Evolutionary conservation across 2,797 vertebrate genomes (phyloP).

Genomic region (Alectoris magna): DNA sequence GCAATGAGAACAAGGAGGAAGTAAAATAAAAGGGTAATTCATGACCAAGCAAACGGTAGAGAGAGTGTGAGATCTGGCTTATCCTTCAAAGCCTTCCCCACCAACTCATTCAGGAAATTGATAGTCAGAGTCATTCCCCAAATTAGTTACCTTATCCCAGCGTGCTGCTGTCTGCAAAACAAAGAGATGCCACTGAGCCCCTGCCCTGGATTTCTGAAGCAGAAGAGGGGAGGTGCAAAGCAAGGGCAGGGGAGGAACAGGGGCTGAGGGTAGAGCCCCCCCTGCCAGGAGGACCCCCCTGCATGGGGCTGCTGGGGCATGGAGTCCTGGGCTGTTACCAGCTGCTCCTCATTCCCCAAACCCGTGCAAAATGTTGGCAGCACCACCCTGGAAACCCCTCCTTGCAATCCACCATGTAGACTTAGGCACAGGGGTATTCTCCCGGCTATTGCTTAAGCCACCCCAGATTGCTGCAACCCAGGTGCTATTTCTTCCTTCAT

Average conservation of each 20-base stretch:
- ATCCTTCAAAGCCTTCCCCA: conserved; percentile 14
- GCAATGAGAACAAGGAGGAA: conserved; percentile 69
- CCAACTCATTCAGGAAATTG: neutral
- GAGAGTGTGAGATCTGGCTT: conserved; percentile 18
- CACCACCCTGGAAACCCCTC: neutral
- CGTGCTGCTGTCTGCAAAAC: neutral
- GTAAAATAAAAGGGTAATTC: conserved; percentile 68
- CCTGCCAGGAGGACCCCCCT: neutral
- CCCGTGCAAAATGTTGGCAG: neutral
- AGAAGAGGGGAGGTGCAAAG: neutral
- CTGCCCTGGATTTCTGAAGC: neutral
- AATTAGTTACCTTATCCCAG: conserved; percentile 10
- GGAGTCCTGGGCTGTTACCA: neutral
- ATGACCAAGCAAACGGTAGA: conserved; percentile 18
- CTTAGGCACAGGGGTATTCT: neutral
- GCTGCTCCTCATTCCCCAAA: rapidly evolving
- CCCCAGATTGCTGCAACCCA: neutral
- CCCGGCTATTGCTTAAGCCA: neutral
- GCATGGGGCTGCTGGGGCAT: neutral
- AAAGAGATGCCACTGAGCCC: neutral
- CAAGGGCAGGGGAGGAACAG: neutral
- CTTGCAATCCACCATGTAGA: rapidly evolving
- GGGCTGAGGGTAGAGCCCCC: neutral
- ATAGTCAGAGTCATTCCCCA: neutral
- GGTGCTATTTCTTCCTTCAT: rapidly evolving